Base-by-base conservation (phyloP, 2,888 invertebrate genomes). In the Lithophane ornitopus region DNA sequence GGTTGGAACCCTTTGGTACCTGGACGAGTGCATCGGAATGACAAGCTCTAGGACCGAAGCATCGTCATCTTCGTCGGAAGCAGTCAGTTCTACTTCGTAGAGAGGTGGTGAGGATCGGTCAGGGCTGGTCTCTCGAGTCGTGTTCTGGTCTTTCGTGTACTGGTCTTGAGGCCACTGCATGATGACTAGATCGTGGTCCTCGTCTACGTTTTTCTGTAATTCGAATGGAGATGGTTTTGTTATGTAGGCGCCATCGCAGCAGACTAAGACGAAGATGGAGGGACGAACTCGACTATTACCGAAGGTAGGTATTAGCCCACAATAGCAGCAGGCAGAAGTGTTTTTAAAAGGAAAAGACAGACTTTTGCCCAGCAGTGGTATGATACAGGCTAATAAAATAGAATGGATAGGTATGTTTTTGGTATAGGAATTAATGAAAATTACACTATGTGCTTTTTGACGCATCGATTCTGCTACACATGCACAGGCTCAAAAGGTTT, bases 1-100 rank as follows among this genome's bases (percentile, higher is more conserved):
- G 0, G 94, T 94, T 0, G 94, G 94, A 0, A 94, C 92, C 14
- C 93, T 87, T 63, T 93, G 91, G 78, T 94, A 93, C 22, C 92
- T 88, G 0, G 92, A 88, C 0, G 89, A 85, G 65, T 94, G 93
- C 87, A 95, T 91, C 0, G 96, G 96, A 6, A 96, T 96, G 3
- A 96, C 95, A 70, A 96, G 90, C 73, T 96, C 96, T 2, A 96
- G 84, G 0, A 95, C 93, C 0, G 96, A 96, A 0, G 82, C 91
- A 46, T 96, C 96, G 26, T 96, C 96, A 2, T 96, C 96, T 85
- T 96, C 96, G 39, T 96, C 96, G 0, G 96, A 96, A 0, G 96
- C 95, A 0, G 96, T 96, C 6, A 96, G 90, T 74, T 96, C 96
- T 7, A 96, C 94, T 84, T 95, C 96, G 78, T 90, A 94, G 3